phyloP scores from a whole-genome alignment of 2,113 vertebrate genomes.

The Athene cunicularia region DNA sequence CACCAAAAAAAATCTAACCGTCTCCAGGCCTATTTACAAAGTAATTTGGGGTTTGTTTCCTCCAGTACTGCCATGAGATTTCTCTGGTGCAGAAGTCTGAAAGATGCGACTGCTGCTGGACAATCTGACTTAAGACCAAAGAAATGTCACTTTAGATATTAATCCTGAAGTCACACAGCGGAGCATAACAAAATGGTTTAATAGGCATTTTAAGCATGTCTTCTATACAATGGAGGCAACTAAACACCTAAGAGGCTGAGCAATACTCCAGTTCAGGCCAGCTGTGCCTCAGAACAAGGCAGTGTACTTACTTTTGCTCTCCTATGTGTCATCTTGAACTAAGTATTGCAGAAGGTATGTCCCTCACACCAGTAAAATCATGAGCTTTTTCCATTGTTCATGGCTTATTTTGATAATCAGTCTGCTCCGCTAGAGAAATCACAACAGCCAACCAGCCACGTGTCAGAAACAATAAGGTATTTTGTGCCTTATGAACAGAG shows the following conservation, averaged over 20 bases:
- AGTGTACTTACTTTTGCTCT: not conserved
- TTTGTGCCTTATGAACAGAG: not conserved
- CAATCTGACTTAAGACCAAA: not conserved
- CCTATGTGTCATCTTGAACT: not conserved
- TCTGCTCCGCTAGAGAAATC: not conserved
- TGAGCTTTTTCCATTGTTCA: accelerated
- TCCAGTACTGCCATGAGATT: not conserved
- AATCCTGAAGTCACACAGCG: not conserved
- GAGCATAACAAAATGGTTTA: not conserved
- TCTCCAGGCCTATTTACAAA: not conserved
- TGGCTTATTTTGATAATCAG: not conserved
- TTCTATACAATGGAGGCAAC: not conserved
- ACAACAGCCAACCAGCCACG: not conserved
- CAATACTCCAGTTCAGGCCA: not conserved
- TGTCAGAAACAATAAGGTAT: not conserved
- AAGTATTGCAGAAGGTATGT: not conserved
- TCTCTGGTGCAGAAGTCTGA: not conserved
- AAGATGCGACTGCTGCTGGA: not conserved
- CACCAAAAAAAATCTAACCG: not conserved
- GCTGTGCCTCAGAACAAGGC: not conserved
- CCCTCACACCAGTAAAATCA: not conserved
- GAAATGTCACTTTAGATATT: not conserved
- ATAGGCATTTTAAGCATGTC: not conserved
- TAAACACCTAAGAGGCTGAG: not conserved
- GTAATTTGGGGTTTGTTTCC: not conserved